Evolutionary conservation across 2,113 vertebrate genomes (phyloP), one percentile per base, ranked within the genome.

Genomic region (Prionailurus viverrinus): DNA sequence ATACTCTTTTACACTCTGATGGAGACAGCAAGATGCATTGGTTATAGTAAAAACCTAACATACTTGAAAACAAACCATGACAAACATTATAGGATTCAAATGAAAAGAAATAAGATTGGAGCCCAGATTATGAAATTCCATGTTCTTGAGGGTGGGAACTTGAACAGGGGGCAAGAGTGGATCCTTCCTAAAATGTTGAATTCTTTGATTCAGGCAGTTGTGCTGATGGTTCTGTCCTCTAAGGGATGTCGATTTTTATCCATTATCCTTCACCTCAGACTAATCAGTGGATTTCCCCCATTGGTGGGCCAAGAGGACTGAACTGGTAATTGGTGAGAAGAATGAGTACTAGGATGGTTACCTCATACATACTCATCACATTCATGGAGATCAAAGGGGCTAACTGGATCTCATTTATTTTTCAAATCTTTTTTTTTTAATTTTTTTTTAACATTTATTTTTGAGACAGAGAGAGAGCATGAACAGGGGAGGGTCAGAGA

Each of bases 341-440:
- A 71, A 45, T 69, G 55, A 12, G 39, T 63, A 21, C 33, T 23
- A 16, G 41, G 51, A 15, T 74, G 25, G 39, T 94, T 39, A 51
- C 3, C n/a, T 86, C 6, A 5, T 12, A 68, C 29, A n/a, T 15
- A 19, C 8, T 93, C 68, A 69, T 53, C 89, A 81, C 51, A 10
- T 53, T 63, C 90, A 69, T 23, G 7, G 66, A 81, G 23, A 80
- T 68, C 73, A 76, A 90, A 76, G 7, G 36, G 33, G 1, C 33
- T 93, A 81, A 81, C 79, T 10, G 25, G 55, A 68, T 48, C 66
- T 86, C 45, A 90, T 84, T 66, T 68, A 85, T 89, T 92, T 89
- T 81, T 58, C 16, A 84, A 89, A 31, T 48, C 45, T 92, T 45
- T 45, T 45, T 45, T 92, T 45, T 45, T 45, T 45, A 1, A 45